Percentiles rank a stretch among this genome's conserved stretches.
Evolutionary conservation across 2,113 vertebrate species (phyloP).

Genomic region (Ibidorhyncha struthersii): DNA sequence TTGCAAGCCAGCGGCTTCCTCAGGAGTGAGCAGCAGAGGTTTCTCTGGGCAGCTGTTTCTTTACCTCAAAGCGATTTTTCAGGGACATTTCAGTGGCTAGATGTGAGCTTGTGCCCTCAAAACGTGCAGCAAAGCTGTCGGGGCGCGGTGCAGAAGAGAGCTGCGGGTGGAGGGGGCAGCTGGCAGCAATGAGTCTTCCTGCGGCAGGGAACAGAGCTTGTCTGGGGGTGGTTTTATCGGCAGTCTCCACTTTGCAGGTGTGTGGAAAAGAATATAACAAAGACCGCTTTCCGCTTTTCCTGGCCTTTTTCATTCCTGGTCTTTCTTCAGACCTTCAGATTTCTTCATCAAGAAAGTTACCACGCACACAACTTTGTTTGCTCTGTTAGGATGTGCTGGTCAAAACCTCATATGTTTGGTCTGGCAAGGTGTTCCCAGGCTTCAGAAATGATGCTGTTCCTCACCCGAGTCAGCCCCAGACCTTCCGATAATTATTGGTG

Average conservation of each 20-base stretch:
- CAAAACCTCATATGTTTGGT: rapidly evolving
- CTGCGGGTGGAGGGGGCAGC: not conserved
- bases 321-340: not conserved
- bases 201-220: not conserved
- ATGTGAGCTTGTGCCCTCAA: not conserved
- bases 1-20: not conserved
- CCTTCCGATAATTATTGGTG: not conserved
- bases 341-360: not conserved
- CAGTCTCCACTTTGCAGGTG: not conserved
- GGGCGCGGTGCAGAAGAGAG: not conserved
- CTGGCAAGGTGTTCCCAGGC: not conserved
- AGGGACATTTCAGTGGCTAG: not conserved
- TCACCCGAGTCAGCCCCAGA: not conserved
- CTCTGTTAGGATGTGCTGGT: not conserved
- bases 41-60: not conserved
- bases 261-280: not conserved
- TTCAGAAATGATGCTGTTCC: not conserved
- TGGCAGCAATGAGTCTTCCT: rapidly evolving
- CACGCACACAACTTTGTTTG: rapidly evolving
- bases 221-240: rapidly evolving
- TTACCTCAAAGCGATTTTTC: not conserved
- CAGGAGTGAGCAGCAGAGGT: rapidly evolving
- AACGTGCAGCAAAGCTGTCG: rapidly evolving
- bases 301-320: not conserved
- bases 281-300: not conserved